phyloP scores from a whole-genome alignment of 2,888 invertebrate genomes.

The Cryptocheilus praepositus region DNA sequence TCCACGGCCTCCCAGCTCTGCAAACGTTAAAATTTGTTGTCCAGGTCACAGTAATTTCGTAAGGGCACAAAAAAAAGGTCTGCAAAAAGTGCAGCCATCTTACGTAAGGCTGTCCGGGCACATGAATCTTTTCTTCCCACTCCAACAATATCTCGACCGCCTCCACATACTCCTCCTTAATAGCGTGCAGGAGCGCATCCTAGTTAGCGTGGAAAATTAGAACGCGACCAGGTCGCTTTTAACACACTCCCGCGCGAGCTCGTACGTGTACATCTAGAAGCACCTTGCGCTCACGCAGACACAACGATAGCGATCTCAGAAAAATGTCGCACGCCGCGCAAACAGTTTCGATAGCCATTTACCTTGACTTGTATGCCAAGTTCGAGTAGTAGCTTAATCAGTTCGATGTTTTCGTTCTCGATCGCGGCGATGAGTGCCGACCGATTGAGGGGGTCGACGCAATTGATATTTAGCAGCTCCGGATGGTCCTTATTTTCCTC shows the following conservation, averaged over 20 bases:
- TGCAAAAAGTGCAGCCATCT: slow-evolving; percentile 65
- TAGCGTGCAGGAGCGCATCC: slow-evolving; percentile 95
- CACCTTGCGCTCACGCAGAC: too few species aligned
- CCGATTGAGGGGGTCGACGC: slow-evolving; percentile 95
- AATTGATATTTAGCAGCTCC: slow-evolving; percentile 91
- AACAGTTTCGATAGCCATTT: slow-evolving; percentile 44
- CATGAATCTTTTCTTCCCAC: slow-evolving; percentile 90
- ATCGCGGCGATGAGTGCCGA: slow-evolving; percentile 96
- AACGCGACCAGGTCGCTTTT: neutral
- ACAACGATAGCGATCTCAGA: too few species aligned
- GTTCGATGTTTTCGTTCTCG: slow-evolving; percentile 97
- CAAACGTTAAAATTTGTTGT: too few species aligned
- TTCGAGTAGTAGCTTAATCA: slow-evolving; percentile 88
- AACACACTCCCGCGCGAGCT: neutral
- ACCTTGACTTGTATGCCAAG: slow-evolving; percentile 91
- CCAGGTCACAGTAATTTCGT: too few species aligned
- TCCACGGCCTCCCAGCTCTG: slow-evolving; percentile 93
- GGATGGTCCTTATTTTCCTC: slow-evolving; percentile 81
- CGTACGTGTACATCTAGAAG: neutral
- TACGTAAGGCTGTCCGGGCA: slow-evolving; percentile 86
- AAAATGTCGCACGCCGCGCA: too few species aligned
- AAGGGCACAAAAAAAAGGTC: neutral
- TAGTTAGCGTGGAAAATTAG: slow-evolving; percentile 63
- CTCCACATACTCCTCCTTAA: slow-evolving; percentile 98
- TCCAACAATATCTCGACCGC: slow-evolving; percentile 95